Conservation (phyloP, 1,140 invertebrate genomes). For the Achroia grisella region DNA sequence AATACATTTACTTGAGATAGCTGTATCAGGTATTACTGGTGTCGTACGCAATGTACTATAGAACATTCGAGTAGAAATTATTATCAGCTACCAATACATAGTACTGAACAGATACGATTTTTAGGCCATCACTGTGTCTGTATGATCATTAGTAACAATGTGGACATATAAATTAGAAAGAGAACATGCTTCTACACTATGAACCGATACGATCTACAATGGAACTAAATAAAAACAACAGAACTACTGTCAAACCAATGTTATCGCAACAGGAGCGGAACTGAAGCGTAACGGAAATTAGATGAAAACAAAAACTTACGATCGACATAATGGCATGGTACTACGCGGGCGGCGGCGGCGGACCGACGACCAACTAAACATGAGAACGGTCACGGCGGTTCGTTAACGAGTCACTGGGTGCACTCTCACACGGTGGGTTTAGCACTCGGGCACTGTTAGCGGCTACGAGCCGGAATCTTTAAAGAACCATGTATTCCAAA, state of each 20-base stretch:
- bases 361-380: constrained; percentile 20
- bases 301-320: constrained; percentile 67
- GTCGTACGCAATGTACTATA: no score
- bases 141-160: constrained; percentile 7
- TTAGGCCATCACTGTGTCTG: constrained; percentile 14
- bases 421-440: constrained; percentile 50
- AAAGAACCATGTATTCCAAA: constrained; percentile 56
- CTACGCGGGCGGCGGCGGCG: constrained; percentile 15
- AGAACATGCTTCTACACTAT: constrained; percentile 18
- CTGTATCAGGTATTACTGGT: no score
- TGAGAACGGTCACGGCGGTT: constrained; percentile 8
- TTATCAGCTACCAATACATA: background rate
- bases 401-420: constrained; percentile 40
- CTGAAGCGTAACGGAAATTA: constrained; percentile 34
- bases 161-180: constrained; percentile 9
- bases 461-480: constrained; percentile 39
- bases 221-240: constrained; percentile 14
- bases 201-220: constrained; percentile 9
- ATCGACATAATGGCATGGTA: constrained; percentile 71
- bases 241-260: constrained; percentile 17
- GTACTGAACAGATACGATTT: constrained; percentile 7
- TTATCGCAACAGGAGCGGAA: constrained; percentile 20
- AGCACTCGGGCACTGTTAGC: constrained; percentile 26
- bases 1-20: no score
- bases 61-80: no score